Percentiles rank a stretch among this genome's conserved stretches.
Conservation (phyloP, 2,888 invertebrate genomes). For the Eretmocerus hayati region DNA sequence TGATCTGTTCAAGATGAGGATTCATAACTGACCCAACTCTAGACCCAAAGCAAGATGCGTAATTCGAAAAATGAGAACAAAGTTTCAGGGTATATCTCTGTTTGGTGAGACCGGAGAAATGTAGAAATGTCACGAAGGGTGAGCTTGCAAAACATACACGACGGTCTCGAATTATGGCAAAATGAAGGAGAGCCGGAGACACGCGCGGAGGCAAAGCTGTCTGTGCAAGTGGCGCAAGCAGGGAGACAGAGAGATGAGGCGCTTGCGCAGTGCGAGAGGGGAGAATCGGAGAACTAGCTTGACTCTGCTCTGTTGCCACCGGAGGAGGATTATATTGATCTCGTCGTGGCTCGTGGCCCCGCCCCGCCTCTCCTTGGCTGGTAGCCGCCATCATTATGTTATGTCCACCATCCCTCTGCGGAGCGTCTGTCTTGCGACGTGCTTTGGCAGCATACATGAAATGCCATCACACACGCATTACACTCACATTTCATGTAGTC, state of each 20-base stretch:
- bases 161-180: too few species aligned
- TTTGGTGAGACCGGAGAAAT: too few species aligned
- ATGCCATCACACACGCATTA: too few species aligned
- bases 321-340: slow-evolving; percentile 48
- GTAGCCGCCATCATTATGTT: slow-evolving; percentile 48
- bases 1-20: too few species aligned
- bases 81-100: too few species aligned
- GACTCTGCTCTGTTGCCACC: slow-evolving; percentile 6
- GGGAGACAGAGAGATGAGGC: neutral
- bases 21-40: too few species aligned
- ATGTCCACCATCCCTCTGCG: slow-evolving; percentile 45
- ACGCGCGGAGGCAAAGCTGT: neutral
- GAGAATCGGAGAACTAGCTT: neutral
- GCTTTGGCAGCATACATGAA: too few species aligned
- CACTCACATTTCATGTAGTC: too few species aligned
- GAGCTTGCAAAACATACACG: too few species aligned
- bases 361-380: slow-evolving; percentile 45
- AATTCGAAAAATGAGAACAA: too few species aligned
- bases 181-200: slow-evolving; percentile 9
- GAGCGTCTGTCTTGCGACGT: slow-evolving; percentile 33
- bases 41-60: too few species aligned
- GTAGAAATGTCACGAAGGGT: too few species aligned
- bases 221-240: slow-evolving; percentile 5
- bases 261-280: slow-evolving; percentile 3
- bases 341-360: slow-evolving; percentile 36